These are phyloP conservation scores for Parochlus steinenii DNA, from an alignment of 2,888 invertebrate species.

Conservation along the genomic window DNA sequence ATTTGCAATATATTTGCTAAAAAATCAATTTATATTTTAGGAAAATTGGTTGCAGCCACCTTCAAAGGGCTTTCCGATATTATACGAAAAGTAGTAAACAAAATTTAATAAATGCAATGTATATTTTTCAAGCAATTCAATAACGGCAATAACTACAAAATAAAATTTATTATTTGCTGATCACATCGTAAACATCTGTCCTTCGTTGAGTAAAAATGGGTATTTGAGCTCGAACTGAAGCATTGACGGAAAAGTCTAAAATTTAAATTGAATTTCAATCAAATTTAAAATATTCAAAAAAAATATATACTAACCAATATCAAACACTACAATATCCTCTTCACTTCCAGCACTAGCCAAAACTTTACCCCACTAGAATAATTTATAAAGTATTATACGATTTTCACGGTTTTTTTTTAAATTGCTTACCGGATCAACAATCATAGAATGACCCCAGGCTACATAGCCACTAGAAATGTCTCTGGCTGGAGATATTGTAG, in stretches of 20 bases:
- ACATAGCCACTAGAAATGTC: slow-evolving; percentile 54
- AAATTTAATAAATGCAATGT: too few species aligned
- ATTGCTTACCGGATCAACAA: slow-evolving; percentile 63
- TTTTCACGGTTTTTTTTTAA: slow-evolving; percentile 43
- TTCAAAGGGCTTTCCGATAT: too few species aligned
- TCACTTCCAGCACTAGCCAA: slow-evolving; percentile 47
- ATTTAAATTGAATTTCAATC: slow-evolving; percentile 13
- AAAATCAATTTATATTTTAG: too few species aligned
- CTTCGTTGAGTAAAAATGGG: slow-evolving; percentile 61
- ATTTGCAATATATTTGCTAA: too few species aligned
- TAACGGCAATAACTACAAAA: too few species aligned
- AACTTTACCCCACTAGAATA: slow-evolving; percentile 60
- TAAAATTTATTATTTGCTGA: too few species aligned
- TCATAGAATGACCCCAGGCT: slow-evolving; percentile 76
- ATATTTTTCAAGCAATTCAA: too few species aligned
- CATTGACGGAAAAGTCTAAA: slow-evolving; percentile 52
- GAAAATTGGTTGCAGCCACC: too few species aligned
- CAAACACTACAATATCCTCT: slow-evolving; percentile 53
- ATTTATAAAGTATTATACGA: slow-evolving; percentile 46
- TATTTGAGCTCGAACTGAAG: slow-evolving; percentile 68
- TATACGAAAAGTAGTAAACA: too few species aligned
- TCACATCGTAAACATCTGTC: slow-evolving; percentile 52
- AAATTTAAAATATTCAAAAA: not conserved
- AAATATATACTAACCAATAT: slow-evolving; percentile 43
- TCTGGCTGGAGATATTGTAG: slow-evolving; percentile 69